Percentiles rank a stretch among this genome's conserved stretches.
phyloP scores from a whole-genome alignment of 2,888 invertebrate species.

The Amiota communis region DNA sequence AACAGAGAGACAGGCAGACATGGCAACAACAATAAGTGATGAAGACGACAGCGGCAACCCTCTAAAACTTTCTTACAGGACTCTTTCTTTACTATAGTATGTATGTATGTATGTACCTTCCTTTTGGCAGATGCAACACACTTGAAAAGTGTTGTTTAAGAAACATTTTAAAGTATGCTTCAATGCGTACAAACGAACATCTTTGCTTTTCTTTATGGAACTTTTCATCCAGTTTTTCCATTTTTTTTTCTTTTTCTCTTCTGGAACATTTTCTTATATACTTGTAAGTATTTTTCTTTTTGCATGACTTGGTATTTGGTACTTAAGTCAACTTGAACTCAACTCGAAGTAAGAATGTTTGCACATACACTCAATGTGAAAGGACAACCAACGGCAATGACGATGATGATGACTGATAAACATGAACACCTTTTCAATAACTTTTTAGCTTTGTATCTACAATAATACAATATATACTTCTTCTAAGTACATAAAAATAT shows the following conservation, averaged over 20 bases:
- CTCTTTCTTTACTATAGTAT: neutral
- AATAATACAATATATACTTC: neutral
- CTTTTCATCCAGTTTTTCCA: neutral
- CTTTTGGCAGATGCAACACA: neutral
- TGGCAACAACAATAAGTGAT: neutral
- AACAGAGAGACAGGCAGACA: too few relatives aligned
- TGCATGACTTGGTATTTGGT: neutral
- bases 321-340: neutral
- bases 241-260: constrained; percentile 13
- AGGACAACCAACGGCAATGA: neutral
- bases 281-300: neutral
- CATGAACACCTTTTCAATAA: constrained; percentile 61
- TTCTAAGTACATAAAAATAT: neutral
- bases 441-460: constrained; percentile 22
- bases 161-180: constrained; percentile 29
- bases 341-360: constrained; percentile 5
- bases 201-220: constrained; percentile 10
- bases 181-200: constrained; percentile 18
- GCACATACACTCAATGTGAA: neutral
- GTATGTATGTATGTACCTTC: neutral
- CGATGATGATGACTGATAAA: constrained; percentile 45
- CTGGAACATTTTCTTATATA: neutral
- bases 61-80: constrained; percentile 11
- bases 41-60: constrained; percentile 1
- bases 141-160: constrained; percentile 27